Base-by-base conservation (phyloP, 2,888 invertebrate genomes). In the Amblyjoppa proteus region DNA sequence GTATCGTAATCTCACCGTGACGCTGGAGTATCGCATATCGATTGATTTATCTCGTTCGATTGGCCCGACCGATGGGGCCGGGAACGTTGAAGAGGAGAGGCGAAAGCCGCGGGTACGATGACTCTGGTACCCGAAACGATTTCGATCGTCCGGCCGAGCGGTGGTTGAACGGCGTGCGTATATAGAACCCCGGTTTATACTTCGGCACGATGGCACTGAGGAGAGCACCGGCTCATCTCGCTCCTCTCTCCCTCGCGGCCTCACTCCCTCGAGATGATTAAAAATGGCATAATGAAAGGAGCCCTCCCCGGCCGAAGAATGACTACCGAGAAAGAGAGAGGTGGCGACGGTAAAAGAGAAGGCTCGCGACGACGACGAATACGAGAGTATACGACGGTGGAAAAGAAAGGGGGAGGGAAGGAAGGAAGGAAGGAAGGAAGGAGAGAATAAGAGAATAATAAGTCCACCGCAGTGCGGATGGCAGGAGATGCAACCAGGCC, bases 261-360 rank as follows among this genome's bases (percentile, higher is more conserved):
- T 68, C 61, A 64, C 87, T 88, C 85, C 82, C 85, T 88, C 88
- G 80, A 85, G 87, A 91, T 91, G 91, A 93, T 93, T 93, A 93
- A 93, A 93, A 93, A 92, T 93, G 92, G 92, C 93, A 92, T 93
- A 92, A 92, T 92, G 92, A 91, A 92, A 93, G 91, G 90, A 91
- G 91, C 88, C 88, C 88, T 88, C 83, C 58, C 83, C 74, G 88
- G 88, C 82, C 75, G 87, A 88, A 90, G 90, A 90, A 91, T 90
- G 91, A 90, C 92, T 91, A 91, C 89, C 87, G 88, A 90, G 89
- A 90, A 90, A 80, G 81, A 80, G 77, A 73, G 58, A 79, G 70
- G 68, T 58, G 68, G 25, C 56, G 58, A 61, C 20, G 49, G 38
- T 64, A 61, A 56, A 41, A 31, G 69, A 71, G 70, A 41, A 58